A percentile compares a stretch with the other conserved stretches of the same genome.
phyloP scores from a whole-genome alignment of 2,888 invertebrate genomes.

The Craniophora ligustri region DNA sequence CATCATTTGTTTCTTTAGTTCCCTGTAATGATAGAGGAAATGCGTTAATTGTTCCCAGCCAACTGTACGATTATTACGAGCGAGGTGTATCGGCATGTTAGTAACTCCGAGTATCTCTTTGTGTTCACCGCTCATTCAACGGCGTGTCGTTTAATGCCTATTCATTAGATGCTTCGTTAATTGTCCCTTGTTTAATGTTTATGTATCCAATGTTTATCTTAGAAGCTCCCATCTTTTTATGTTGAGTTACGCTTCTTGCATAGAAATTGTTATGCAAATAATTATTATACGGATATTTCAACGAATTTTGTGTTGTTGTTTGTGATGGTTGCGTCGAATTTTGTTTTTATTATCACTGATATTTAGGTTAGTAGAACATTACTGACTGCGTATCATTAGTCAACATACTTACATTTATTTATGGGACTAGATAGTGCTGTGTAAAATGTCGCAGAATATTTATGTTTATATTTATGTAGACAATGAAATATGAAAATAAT shows the following conservation, averaged over 20 bases:
- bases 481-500: no score
- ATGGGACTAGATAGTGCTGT: no score
- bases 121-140: constrained; percentile 75
- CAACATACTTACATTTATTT: no score
- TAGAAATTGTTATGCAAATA: constrained; percentile 49
- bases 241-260: constrained; percentile 40
- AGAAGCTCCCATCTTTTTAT: constrained; percentile 49
- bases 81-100: constrained; percentile 69
- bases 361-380: neutral
- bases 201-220: constrained; percentile 51
- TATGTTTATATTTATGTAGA: no score
- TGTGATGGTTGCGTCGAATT: no score
- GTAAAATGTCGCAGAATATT: no score
- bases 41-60: constrained; percentile 73
- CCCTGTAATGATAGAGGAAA: constrained; percentile 62
- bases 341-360: constrained; percentile 7
- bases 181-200: constrained; percentile 59
- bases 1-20: constrained; percentile 49
- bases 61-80: constrained; percentile 68
- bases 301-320: constrained; percentile 11
- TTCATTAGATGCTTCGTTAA: constrained; percentile 68
- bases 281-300: constrained; percentile 38
- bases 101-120: constrained; percentile 65
- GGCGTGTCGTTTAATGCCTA: constrained; percentile 65
- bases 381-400: neutral